Evolutionary conservation across 2,888 invertebrate species (phyloP), one percentile per base, ranked within the genome.

Genomic region (Eremobia ochroleuca): DNA sequence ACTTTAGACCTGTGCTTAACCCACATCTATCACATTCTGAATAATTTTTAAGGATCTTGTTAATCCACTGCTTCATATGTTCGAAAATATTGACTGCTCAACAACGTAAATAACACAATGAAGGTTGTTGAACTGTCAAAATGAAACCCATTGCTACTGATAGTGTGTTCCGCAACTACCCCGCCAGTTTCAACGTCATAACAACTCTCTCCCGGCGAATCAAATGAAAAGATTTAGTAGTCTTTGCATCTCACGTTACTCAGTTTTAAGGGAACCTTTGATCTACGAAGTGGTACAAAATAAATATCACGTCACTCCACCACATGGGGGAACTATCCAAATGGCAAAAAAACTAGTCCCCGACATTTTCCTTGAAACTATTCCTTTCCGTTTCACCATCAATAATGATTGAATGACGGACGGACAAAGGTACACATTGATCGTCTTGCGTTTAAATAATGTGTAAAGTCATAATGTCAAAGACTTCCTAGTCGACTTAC

Each of bases 321-420:
- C 15, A 25, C 34, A 55, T 73, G 52, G 21, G 40, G 28, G 52
- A 40, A 52, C 73, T 52, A 55, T 73, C 13, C 4, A 73, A 55
- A 31, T 40, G 73, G 31, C 40, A 73, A 73, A 40, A 73, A 70
- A 73, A 31, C 18, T 40, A n/a, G 25, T 31, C 40, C 25, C 73
- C 4, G 40, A 73, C 18, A 28, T 73, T 73, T 73, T 73, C 37
- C 73, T 25, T 52, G 18, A 28, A 52, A 28, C 37, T 40, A 40
- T 71, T 37, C 25, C 43, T 69, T 72, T 72, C 1, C 40, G 8
- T 73, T 55, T 73, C 73, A 73, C 31, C 52, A 55, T 73, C 40
- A 73, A 4, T 55, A 31, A 55, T 55, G 40, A 55, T 73, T 73
- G 52, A 40, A 73, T 73, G 55, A 73, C 25, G 40, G 8, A 40